phyloP scores from a whole-genome alignment of 2,797 vertebrate species.

The Pangasius mekongensis region DNA sequence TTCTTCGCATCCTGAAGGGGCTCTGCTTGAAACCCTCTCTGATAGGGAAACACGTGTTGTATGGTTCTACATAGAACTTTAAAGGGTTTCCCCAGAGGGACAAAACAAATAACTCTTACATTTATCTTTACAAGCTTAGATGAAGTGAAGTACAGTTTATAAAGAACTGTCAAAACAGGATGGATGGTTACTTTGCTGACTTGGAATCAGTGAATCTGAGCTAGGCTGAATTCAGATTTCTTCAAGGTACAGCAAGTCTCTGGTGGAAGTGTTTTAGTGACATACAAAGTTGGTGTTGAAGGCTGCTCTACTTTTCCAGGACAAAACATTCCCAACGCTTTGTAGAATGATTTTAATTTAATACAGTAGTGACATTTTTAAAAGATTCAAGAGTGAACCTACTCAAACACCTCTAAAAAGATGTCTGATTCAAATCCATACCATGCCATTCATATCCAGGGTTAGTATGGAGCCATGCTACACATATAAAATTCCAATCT shows the following conservation, averaged over 20 bases:
- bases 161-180: background rate
- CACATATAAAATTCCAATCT: background rate
- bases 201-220: background rate
- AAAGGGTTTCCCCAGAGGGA: background rate
- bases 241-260: background rate
- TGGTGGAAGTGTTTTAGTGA: conserved; percentile 5
- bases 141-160: background rate
- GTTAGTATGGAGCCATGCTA: background rate
- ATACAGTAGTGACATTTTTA: background rate
- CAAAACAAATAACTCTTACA: background rate
- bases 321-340: background rate
- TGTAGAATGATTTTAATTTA: background rate
- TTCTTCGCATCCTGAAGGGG: background rate
- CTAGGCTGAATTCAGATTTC: background rate
- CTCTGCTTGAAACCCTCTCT: background rate
- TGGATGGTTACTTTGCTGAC: background rate
- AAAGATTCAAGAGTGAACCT: background rate
- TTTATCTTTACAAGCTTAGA: background rate
- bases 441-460: background rate
- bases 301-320: background rate
- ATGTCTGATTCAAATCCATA: background rate
- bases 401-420: background rate
- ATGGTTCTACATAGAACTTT: background rate
- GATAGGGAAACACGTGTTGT: background rate
- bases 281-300: background rate